These are phyloP conservation scores for Cephalopholis sonnerati DNA, from an alignment of 2,113 vertebrate genomes.

Conservation along the genomic window DNA sequence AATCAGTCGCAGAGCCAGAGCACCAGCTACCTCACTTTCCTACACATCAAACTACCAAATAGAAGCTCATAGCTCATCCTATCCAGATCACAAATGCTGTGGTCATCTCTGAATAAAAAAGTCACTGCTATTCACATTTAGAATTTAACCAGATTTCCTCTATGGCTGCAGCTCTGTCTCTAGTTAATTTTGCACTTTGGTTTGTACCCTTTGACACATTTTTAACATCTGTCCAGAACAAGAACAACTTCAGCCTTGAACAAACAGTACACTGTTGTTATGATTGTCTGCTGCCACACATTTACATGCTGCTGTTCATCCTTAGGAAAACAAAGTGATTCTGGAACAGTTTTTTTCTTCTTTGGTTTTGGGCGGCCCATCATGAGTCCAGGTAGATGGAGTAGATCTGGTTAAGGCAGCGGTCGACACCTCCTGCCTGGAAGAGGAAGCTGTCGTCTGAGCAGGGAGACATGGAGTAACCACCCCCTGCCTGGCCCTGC, in stretches of 20 bases:
- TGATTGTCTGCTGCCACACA: constrained; percentile 11
- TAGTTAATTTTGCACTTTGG: not conserved
- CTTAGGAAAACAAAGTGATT: constrained; percentile 1
- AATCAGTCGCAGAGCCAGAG: not conserved
- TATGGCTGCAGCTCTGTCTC: constrained; percentile 1
- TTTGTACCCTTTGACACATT: not conserved
- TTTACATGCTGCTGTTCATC: not conserved
- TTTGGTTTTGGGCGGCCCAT: constrained; percentile 23
- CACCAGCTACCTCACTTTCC: not conserved
- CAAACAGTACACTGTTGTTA: not conserved
- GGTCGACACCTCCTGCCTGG: constrained; percentile 75
- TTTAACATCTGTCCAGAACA: not conserved
- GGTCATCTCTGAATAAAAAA: constrained; percentile 53
- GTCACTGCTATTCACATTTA: constrained; percentile 48
- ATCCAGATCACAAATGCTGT: constrained; percentile 49
- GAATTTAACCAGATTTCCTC: constrained; percentile 11
- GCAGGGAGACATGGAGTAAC: constrained; percentile 65
- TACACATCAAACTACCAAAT: constrained; percentile 3
- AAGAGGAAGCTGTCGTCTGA: constrained; percentile 79
- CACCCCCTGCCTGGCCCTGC: constrained; percentile 62
- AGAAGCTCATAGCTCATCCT: constrained; percentile 22
- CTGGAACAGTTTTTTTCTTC: not conserved
- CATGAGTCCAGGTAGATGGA: constrained; percentile 80
- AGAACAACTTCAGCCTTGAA: constrained; percentile 17
- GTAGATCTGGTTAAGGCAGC: constrained; percentile 80